Evolutionary conservation across 2,888 invertebrate species (phyloP).

Genomic region (Cantharis rufa): DNA sequence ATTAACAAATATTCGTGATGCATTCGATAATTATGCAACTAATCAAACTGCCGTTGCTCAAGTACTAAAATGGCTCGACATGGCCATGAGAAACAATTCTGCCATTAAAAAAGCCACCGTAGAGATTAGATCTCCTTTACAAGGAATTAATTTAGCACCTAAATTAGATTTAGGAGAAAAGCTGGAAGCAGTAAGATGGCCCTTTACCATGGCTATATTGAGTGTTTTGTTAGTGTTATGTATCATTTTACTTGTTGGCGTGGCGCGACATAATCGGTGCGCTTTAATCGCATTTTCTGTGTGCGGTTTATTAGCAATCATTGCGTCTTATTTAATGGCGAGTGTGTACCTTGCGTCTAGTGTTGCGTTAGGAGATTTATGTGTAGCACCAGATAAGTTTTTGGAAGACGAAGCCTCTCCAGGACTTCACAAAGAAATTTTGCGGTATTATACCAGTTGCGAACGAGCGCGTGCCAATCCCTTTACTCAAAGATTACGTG

Average conservation of each 20-base stretch:
- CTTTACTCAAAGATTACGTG: constrained; percentile 79
- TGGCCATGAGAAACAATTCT: constrained; percentile 74
- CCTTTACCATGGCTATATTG: constrained; percentile 85
- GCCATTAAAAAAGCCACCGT: constrained; percentile 76
- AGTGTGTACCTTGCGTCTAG: constrained; percentile 86
- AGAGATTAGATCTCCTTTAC: constrained; percentile 67
- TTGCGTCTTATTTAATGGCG: constrained; percentile 86
- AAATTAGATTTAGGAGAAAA: constrained; percentile 67
- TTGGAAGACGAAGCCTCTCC: constrained; percentile 51
- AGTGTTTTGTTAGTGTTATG: constrained; percentile 85
- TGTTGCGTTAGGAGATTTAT: constrained; percentile 74
- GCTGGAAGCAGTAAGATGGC: constrained; percentile 79
- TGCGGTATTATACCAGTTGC: constrained; percentile 78
- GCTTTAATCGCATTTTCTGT: constrained; percentile 89
- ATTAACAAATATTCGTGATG: constrained; percentile 73
- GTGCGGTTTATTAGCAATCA: constrained; percentile 82
- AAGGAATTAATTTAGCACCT: constrained; percentile 70
- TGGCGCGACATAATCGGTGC: constrained; percentile 85
- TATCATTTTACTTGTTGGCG: constrained; percentile 86
- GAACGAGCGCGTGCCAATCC: constrained; percentile 79
- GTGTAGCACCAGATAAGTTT: constrained; percentile 66
- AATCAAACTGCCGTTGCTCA: constrained; percentile 78
- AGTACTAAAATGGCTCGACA: constrained; percentile 70
- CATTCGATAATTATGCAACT: constrained; percentile 75
- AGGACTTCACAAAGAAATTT: constrained; percentile 51